Conservation (phyloP, 1,140 invertebrate species). For the Oscheius sp. region DNA sequence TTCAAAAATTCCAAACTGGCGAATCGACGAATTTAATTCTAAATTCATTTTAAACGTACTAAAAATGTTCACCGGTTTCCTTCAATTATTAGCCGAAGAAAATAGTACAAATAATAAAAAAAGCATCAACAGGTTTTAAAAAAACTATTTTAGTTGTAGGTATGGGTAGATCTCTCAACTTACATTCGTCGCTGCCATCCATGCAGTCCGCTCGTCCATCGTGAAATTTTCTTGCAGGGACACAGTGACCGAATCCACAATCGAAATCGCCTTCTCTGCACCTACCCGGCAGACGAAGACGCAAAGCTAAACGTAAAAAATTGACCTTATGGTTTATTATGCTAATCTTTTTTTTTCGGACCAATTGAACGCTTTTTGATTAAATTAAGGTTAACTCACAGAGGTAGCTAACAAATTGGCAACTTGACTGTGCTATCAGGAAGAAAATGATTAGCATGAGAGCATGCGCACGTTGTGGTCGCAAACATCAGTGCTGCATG, state of each 20-base stretch:
- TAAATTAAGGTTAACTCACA: neutral
- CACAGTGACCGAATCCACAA: constrained; percentile 39
- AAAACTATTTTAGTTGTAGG: neutral
- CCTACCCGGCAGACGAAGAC: constrained; percentile 33
- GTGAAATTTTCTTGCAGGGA: constrained; percentile 34
- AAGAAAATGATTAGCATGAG: constrained; percentile 8
- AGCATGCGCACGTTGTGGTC: constrained; percentile 6
- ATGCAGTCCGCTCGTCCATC: constrained; percentile 41
- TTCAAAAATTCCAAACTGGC: too few species aligned
- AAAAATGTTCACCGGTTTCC: neutral
- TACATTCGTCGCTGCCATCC: constrained; percentile 45
- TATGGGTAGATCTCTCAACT: neutral
- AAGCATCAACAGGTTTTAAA: neutral
- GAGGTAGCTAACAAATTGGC: constrained; percentile 8
- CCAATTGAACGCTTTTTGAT: too few species aligned
- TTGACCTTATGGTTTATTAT: too few species aligned
- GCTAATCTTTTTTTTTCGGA: too few species aligned
- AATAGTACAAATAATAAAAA: neutral
- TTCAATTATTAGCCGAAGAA: neutral
- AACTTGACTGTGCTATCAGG: neutral
- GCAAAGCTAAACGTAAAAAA: constrained; percentile 22
- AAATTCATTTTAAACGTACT: neutral
- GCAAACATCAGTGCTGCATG: constrained; percentile 1
- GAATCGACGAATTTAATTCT: too few species aligned
- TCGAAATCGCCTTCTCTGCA: constrained; percentile 40